Base-by-base conservation (phyloP, 2,113 vertebrate species). In the Mionectes macconnelli region DNA sequence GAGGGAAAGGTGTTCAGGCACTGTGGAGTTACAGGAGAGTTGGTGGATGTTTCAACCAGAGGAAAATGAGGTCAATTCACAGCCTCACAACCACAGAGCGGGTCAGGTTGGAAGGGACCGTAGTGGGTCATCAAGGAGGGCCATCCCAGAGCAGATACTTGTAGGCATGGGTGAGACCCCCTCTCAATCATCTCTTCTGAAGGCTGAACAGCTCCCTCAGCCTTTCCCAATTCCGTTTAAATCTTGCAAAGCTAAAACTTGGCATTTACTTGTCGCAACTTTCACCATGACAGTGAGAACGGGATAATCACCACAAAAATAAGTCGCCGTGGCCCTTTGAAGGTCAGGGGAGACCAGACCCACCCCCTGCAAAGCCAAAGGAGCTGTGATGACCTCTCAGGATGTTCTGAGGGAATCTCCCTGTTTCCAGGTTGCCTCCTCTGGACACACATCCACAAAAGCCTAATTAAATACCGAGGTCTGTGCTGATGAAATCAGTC, bases 11-110 rank as follows among this genome's bases (percentile, higher is more conserved):
- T 57, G 30, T 33, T 68, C 27, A 44, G 30, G 14, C 18, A n/a
- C 5, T 0, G 3, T 9, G 12, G 20, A 44, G 12, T n/a, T 77
- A 37, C 7, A 81, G 28, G 24, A 60, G 80, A 75, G 10, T 0
- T 47, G 60, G 9, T 25, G 2, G 33, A n/a, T 31, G 9, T 23
- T 90, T 70, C 33, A 67, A 3, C 2, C 49, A 42, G 31, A 76
- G 45, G 39, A 70, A 64, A 74, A 52, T 1, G 0, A 42, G 4
- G 10, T 42, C 4, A n/a, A 31, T 70, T 60, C 28, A 42, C 39
- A 64, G 62, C 42, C 13, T 22, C 27, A 20, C 60, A 63, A 10
- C 37, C 62, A 42, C 39, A 64, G 39, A 9, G 6, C 5, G 62
- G 62, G 40, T 42, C 39, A 23, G 28, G 62, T 42, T 27, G 35